Percentiles rank a stretch among this genome's conserved stretches.
Evolutionary conservation across 1,140 invertebrate species (phyloP).

Genomic region (Zaprionus nigranus): DNA sequence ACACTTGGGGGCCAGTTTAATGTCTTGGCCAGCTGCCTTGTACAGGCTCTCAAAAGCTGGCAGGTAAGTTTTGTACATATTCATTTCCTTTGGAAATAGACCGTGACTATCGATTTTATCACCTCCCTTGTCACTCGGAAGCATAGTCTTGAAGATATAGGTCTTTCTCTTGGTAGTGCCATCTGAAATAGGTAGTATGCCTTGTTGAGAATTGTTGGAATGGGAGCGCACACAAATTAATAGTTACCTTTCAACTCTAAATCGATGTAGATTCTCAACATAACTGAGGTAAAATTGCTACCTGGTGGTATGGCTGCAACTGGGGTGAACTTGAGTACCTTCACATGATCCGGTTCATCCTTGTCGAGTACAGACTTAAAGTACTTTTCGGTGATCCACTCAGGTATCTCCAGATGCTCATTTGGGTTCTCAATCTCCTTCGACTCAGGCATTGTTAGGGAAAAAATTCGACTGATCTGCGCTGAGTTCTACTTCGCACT

Average conservation of each 20-base stretch:
- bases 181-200: conserved; percentile 30
- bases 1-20: conserved; percentile 68
- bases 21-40: conserved; percentile 53
- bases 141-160: conserved; percentile 70
- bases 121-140: conserved; percentile 59
- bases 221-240: neutral
- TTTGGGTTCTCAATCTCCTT: conserved; percentile 68
- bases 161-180: conserved; percentile 57
- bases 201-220: neutral
- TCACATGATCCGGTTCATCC: conserved; percentile 75
- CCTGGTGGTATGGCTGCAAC: conserved; percentile 70
- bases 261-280: conserved; percentile 67
- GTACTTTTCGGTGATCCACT: conserved; percentile 85
- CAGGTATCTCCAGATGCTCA: conserved; percentile 65
- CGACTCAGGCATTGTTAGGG: conserved; percentile 17
- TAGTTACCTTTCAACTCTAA: conserved; percentile 60
- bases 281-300: conserved; percentile 72
- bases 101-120: conserved; percentile 40
- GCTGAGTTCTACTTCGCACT: conserved; percentile 16
- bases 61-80: conserved; percentile 66
- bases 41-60: conserved; percentile 67
- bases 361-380: conserved; percentile 80
- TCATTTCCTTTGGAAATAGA: conserved; percentile 64
- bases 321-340: conserved; percentile 60
- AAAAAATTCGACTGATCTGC: neutral